Evolutionary conservation across 2,113 vertebrate genomes (phyloP), one percentile per base, ranked within the genome.

Genomic region (Phaetusa simplex): DNA sequence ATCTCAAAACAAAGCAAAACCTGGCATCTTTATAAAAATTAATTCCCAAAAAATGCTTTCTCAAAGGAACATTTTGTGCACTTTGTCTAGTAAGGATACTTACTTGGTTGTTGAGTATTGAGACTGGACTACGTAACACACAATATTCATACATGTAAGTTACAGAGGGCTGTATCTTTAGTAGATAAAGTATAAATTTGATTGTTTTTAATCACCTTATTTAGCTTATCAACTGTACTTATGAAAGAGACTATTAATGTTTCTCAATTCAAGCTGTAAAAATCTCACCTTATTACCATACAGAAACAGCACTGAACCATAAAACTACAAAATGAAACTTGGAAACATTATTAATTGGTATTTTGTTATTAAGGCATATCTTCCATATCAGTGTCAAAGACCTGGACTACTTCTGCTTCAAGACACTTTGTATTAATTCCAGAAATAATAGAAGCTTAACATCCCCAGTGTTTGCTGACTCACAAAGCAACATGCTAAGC

Each of bases 281-380:
- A 96, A 95, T 82, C 70, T 91, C 77, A 91, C 43, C 91, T 94
- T 82, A 90, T 85, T 82, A 90, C 34, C 40, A 85, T 34, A 95
- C 14, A 92, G 79, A 93, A 96, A 66, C 50, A 92, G 62, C 71
- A 83, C 8, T 93, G 93, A 96, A 95, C 66, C 77, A 74, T 76
- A 93, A 89, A 91, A 84, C 77, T 70, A 86, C 34, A 82, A 95
- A 94, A 93, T 45, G 43, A 93, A 96, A 94, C 74, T 45, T 73
- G 53, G 82, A 91, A 95, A 86, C 32, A 89, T 61, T 87, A 96
- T 88, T 97, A 95, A 96, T 71, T 88, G 85, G 22, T 77, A 56
- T 95, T 96, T 93, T 93, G 84, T 88, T 95, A 90, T 83, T 88
- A 92, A 96, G 93, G 71, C 13, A 45, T 32, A 23, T 82, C 49